A percentile compares a stretch with the other conserved stretches of the same genome.
These are phyloP conservation scores for Drepanosiphum platanoidis DNA, from an alignment of 2,888 invertebrate genomes.

Conservation along the genomic window DNA sequence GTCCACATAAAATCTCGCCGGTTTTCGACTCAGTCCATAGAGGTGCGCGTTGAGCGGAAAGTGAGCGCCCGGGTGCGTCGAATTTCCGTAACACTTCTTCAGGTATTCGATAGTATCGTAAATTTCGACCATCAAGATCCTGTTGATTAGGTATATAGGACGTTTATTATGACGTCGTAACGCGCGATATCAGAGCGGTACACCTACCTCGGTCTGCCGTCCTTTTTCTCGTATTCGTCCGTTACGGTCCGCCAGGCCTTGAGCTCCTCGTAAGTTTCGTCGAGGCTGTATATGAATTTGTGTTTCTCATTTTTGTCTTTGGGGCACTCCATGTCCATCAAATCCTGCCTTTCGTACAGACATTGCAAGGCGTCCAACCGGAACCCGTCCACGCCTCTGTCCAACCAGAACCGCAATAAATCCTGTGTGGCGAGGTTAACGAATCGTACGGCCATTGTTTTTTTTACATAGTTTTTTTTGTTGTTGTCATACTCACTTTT, in stretches of 20 bases:
- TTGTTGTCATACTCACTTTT: constrained; percentile 65
- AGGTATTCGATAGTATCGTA: constrained; percentile 71
- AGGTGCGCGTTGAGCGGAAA: constrained; percentile 76
- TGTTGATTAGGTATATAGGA: constrained; percentile 65
- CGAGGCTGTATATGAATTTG: not conserved
- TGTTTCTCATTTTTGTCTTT: not conserved
- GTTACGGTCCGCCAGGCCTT: constrained; percentile 72
- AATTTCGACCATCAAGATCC: constrained; percentile 74
- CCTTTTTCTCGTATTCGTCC: constrained; percentile 69
- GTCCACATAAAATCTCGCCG: constrained; percentile 70
- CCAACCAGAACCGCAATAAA: constrained; percentile 78
- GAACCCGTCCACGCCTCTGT: constrained; percentile 80
- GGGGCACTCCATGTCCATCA: constrained; percentile 66
- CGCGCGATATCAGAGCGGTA: too few species aligned
- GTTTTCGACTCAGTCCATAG: constrained; percentile 68
- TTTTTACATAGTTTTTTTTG: too few species aligned
- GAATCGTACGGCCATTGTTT: too few species aligned
- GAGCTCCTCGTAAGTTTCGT: constrained; percentile 71
- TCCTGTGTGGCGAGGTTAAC: constrained; percentile 66
- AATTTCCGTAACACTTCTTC: constrained; percentile 74
- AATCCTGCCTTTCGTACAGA: constrained; percentile 65
- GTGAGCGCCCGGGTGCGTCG: constrained; percentile 70
- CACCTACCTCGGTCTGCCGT: constrained; percentile 69
- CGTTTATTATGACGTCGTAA: too few species aligned
- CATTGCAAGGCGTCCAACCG: constrained; percentile 71